Conservation (phyloP, 2,113 vertebrate species). For the Microtus ochrogaster region DNA sequence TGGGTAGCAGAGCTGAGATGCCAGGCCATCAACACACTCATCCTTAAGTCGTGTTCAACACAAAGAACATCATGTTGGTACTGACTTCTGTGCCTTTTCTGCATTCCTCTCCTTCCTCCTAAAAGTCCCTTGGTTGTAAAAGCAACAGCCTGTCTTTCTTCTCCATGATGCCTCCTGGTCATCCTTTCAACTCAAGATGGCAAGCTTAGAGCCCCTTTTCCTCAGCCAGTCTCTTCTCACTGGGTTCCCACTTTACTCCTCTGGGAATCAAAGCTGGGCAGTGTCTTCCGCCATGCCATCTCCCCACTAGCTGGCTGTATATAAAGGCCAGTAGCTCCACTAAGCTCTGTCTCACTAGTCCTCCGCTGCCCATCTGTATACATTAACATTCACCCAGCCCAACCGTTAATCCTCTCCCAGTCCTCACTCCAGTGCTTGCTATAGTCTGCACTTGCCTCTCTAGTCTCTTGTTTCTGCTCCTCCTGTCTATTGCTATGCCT, state of each 20-base stretch:
- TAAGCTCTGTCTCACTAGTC: not conserved
- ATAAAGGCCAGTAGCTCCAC: not conserved
- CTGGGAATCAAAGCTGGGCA: not conserved
- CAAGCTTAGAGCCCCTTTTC: not conserved
- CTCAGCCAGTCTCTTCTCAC: not conserved
- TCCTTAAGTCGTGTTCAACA: not conserved
- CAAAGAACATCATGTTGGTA: not conserved
- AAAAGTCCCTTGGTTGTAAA: not conserved
- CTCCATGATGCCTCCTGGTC: not conserved
- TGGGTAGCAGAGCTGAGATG: not conserved
- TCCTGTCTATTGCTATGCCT: not conserved
- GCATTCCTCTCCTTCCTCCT: not conserved
- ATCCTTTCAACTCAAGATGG: not conserved
- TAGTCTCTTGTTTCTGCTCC: not conserved
- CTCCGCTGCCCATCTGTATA: not conserved
- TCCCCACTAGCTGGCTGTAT: not conserved
- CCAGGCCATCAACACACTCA: not conserved
- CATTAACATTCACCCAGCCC: not conserved
- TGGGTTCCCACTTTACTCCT: slow-evolving; percentile 26
- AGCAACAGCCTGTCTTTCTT: not conserved
- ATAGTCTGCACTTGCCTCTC: not conserved
- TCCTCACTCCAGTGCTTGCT: not conserved
- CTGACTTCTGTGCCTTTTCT: not conserved
- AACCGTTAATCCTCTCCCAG: not conserved
- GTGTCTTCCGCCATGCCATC: not conserved